phyloP scores from a whole-genome alignment of 1,140 invertebrate species.

The Psix sp. region DNA sequence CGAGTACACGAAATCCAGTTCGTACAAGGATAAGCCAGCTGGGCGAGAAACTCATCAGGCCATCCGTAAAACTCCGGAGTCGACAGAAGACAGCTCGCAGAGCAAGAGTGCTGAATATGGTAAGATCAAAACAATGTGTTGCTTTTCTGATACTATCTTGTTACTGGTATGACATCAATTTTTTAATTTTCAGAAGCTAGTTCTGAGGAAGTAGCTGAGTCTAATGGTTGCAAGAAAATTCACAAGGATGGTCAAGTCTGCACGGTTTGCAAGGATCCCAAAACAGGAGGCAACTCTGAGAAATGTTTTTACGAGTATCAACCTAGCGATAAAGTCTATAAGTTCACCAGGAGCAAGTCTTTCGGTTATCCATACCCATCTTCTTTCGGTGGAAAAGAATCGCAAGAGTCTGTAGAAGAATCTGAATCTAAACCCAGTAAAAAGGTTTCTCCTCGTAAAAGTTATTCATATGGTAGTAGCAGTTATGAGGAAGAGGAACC shows the following conservation, averaged over 20 bases:
- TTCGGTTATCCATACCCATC: conserved; percentile 65
- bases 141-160: conserved; percentile 15
- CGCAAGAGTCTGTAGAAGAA: conserved; percentile 33
- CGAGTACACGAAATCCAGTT: conserved; percentile 74
- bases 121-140: conserved; percentile 21
- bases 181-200: background rate
- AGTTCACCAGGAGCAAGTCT: conserved; percentile 75
- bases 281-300: conserved; percentile 84
- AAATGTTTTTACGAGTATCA: conserved; percentile 83
- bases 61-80: conserved; percentile 20
- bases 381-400: conserved; percentile 13
- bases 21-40: conserved; percentile 31
- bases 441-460: conserved; percentile 5
- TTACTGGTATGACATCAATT: background rate
- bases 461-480: conserved; percentile 19
- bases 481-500: conserved; percentile 28
- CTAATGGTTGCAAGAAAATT: conserved; percentile 73
- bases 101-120: conserved; percentile 5
- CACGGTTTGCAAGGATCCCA: conserved; percentile 81
- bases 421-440: conserved; percentile 25
- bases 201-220: conserved; percentile 1
- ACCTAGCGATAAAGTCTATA: conserved; percentile 84
- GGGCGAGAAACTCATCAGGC: conserved; percentile 28
- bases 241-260: conserved; percentile 81
- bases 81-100: conserved; percentile 22